Evolutionary conservation across 92 coral and sea anemone genomes (phyloP).

Genomic region (Epizoanthus rinbou): DNA sequence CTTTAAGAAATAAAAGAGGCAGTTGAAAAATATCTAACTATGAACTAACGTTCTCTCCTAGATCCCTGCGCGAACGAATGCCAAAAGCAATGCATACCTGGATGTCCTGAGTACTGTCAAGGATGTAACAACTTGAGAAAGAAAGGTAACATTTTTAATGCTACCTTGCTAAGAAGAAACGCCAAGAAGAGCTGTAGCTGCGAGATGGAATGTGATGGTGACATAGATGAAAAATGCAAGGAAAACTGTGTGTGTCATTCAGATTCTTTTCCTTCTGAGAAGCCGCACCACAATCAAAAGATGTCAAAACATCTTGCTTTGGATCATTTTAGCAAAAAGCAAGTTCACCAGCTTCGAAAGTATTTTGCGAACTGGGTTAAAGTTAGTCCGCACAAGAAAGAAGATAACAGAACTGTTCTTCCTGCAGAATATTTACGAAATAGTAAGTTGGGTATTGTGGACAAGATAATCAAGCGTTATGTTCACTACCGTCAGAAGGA

Average conservation of each 20-base stretch:
- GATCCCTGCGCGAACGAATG: conserved; percentile 11
- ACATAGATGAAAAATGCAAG: conserved; percentile 48
- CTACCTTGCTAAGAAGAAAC: neutral
- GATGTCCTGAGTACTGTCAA: conserved; percentile 32
- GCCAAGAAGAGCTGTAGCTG: conserved; percentile 73
- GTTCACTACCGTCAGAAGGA: conserved; percentile 68
- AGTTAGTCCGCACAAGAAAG: conserved; percentile 4
- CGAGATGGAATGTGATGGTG: conserved; percentile 66
- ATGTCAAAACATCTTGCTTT: neutral
- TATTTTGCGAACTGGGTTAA: conserved; percentile 61
- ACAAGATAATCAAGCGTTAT: conserved; percentile 69
- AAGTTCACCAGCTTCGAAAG: conserved; percentile 42
- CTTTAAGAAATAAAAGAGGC: neutral
- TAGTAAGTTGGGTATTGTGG: conserved; percentile 50
- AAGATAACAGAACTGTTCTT: neutral
- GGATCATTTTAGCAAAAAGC: conserved; percentile 11
- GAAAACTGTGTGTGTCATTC: conserved; percentile 73
- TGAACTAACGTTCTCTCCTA: neutral
- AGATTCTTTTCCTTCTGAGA: conserved; percentile 31
- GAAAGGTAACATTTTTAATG: conserved; percentile 17
- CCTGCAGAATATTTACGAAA: neutral
- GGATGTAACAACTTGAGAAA: conserved; percentile 37
- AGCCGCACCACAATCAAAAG: neutral
- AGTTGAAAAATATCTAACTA: neutral
- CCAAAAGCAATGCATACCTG: conserved; percentile 24